Conservation (phyloP, 2,888 invertebrate genomes). For the Hydriomena furcata region DNA sequence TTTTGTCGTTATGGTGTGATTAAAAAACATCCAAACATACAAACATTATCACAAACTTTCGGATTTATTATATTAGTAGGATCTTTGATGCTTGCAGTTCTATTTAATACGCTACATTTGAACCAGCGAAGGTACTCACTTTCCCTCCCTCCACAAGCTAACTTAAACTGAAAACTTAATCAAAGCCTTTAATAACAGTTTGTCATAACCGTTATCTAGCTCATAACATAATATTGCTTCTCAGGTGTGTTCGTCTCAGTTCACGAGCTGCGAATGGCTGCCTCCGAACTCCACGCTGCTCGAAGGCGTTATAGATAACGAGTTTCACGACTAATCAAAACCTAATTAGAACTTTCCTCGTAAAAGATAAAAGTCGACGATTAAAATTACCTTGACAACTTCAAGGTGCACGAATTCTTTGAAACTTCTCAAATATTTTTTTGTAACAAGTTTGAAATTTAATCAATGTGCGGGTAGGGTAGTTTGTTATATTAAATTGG, state of each 20-base stretch:
- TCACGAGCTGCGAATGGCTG: slow-evolving; percentile 75
- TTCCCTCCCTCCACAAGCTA: background rate
- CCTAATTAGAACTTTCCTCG: slow-evolving; percentile 39
- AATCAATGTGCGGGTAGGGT: slow-evolving; percentile 5
- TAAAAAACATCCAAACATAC: too few species aligned
- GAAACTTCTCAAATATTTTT: slow-evolving; percentile 12
- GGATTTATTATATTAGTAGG: too few species aligned
- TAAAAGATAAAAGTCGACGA: slow-evolving; percentile 34
- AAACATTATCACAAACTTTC: too few species aligned
- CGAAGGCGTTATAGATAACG: slow-evolving; percentile 53
- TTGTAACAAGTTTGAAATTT: slow-evolving; percentile 12
- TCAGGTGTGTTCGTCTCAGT: slow-evolving; percentile 60
- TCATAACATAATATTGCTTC: slow-evolving; percentile 33
- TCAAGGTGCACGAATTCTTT: slow-evolving; percentile 18
- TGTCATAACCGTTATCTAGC: slow-evolving; percentile 21
- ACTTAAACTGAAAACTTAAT: background rate
- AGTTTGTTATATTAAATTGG: slow-evolving; percentile 4
- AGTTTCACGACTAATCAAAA: slow-evolving; percentile 40
- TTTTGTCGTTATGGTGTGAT: too few species aligned
- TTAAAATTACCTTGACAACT: slow-evolving; percentile 36
- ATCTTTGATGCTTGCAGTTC: too few species aligned
- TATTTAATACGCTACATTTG: background rate
- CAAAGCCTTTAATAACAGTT: slow-evolving; percentile 12
- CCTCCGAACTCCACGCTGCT: slow-evolving; percentile 85
- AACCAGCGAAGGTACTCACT: background rate